Evolutionary conservation across 2,797 vertebrate genomes (phyloP).

Genomic region (Acrocephalus scirpaceus): DNA sequence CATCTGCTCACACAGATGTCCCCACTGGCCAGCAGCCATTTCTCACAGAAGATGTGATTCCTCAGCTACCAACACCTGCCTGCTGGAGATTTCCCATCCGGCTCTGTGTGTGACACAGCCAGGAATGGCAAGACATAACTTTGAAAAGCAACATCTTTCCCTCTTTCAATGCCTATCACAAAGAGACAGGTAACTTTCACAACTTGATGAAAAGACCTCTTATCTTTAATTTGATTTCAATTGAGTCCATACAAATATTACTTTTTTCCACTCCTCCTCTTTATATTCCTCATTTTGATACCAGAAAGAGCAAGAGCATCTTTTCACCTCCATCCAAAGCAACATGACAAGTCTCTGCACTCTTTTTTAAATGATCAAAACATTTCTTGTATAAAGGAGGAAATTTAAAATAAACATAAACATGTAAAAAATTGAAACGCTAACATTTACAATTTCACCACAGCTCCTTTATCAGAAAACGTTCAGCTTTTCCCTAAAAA

Average conservation of each 20-base stretch:
- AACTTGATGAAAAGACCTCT: neutral
- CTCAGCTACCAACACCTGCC: neutral
- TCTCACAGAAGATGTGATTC: neutral
- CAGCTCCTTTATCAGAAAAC: neutral
- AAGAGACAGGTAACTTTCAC: neutral
- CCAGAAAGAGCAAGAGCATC: neutral
- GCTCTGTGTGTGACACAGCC: neutral
- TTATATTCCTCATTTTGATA: neutral
- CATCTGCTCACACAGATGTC: slow-evolving; percentile 36
- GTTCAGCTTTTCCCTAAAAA: neutral
- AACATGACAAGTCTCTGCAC: neutral
- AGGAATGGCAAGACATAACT: neutral
- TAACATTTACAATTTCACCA: neutral
- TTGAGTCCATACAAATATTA: neutral
- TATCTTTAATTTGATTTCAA: neutral
- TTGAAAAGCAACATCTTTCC: neutral
- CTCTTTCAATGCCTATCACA: neutral
- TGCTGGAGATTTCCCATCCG: neutral
- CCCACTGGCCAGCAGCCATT: slow-evolving; percentile 8
- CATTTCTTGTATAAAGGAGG: neutral
- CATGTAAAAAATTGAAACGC: neutral
- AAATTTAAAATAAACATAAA: neutral
- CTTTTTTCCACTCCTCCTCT: neutral
- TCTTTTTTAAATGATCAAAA: neutral
- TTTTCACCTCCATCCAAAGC: neutral